A percentile compares a stretch with the other conserved stretches of the same genome.
phyloP scores from a whole-genome alignment of 2,113 vertebrate species.

The Chlamydotis undulata region DNA sequence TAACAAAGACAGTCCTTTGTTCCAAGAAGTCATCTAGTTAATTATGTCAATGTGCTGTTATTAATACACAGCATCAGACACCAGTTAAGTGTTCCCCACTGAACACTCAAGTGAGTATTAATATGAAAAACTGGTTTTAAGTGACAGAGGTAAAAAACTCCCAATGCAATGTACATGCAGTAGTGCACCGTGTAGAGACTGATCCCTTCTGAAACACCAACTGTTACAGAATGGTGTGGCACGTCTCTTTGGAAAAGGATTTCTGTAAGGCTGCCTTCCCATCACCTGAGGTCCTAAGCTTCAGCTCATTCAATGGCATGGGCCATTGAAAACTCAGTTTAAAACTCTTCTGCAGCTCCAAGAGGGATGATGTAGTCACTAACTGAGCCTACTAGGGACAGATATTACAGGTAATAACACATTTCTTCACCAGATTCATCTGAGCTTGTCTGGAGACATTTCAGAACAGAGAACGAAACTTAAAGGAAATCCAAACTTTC shows the following conservation, averaged over 20 bases:
- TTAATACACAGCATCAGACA: neutral
- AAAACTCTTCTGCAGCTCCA: neutral
- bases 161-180: neutral
- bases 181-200: neutral
- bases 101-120: neutral
- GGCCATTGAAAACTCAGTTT: neutral
- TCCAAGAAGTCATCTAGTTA: neutral
- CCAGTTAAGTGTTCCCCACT: neutral
- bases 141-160: neutral
- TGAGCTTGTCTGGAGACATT: neutral
- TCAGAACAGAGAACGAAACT: neutral
- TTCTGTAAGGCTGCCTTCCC: neutral
- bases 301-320: neutral
- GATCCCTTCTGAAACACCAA: neutral
- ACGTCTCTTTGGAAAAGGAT: neutral
- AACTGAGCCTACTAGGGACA: neutral
- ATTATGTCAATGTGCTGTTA: neutral
- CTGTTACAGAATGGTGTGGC: rapidly evolving
- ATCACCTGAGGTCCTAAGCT: neutral
- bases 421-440: neutral
- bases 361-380: neutral
- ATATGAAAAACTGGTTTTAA: neutral
- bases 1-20: neutral
- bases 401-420: neutral
- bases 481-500: neutral